Base-by-base conservation (phyloP, 2,888 invertebrate species). In the Nephrotoma flavescens region DNA sequence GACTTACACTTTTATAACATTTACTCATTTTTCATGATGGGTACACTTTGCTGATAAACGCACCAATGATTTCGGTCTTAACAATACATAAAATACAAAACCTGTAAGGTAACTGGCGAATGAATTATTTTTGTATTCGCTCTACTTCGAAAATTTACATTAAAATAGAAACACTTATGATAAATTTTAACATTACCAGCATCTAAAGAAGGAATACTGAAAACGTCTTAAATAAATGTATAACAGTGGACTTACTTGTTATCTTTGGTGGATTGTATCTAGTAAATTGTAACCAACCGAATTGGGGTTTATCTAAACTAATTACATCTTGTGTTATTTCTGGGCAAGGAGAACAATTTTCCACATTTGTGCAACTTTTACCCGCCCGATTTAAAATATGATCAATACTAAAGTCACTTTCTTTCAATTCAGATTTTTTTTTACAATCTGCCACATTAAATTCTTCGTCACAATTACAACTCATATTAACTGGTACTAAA, bases 211-310 rank as follows among this genome's bases (percentile, higher is more conserved):
- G 19, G 19, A 19, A 19, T 19, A 19, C 19, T 1, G 19, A 19
- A 19, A 19, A 2, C 47, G 3, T 47, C 11, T 47, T n/a, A 47
- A 47, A 47, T 47, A 47, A 47, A 47, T 47, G 1, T 47, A 12
- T 47, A 12, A 47, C 47, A 47, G 3, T 83, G 2, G 87, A 92
- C 92, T 93, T 92, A 92, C 95, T 92, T 86, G 94, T 94, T 85
- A 95, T 89, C 90, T 94, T 95, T 19, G 95, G 95, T 19, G 95
- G 95, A 89, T 93, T 93, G 89, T 95, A 95, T 87, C 95, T 92
- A 0, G 95, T 95, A 89, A 95, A 95, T 86, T 94, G 93, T 44
- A 95, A 91, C 95, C 95, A 95, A 87, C 93, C 92, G 89, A 91
- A 91, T 88, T 91, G 90, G 42, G 90, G 90, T 45, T 52, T 86